A percentile compares a stretch with the other conserved stretches of the same genome.
phyloP scores from a whole-genome alignment of 2,113 vertebrate genomes.

The Poeciliopsis occidentalis region DNA sequence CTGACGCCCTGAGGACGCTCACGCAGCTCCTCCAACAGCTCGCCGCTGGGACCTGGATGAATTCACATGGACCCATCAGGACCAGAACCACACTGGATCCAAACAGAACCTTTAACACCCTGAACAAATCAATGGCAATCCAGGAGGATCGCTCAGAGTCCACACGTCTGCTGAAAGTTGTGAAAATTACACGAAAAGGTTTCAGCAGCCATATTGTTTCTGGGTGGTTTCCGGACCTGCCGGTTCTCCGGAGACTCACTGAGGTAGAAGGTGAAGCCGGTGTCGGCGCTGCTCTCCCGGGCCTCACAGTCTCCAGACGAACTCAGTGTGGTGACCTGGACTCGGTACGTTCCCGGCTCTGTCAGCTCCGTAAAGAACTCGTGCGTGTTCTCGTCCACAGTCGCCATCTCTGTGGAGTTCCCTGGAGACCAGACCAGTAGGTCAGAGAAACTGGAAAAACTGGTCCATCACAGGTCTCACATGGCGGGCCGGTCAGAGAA shows the following conservation, averaged over 20 bases:
- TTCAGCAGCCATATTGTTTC: too few relatives aligned
- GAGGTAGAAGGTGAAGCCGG: constrained; percentile 90
- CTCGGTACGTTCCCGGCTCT: constrained; percentile 87
- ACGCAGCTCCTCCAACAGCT: constrained; percentile 88
- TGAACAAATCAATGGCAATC: too few relatives aligned
- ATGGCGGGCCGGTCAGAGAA: too few relatives aligned
- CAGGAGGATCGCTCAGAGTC: background rate
- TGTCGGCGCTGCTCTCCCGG: constrained; percentile 84
- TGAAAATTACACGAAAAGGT: too few relatives aligned
- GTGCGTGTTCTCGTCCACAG: constrained; percentile 89
- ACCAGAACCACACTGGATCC: background rate
- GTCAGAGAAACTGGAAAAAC: background rate
- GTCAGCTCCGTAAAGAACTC: constrained; percentile 89
- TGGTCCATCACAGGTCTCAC: too few relatives aligned
- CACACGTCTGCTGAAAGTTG: background rate
- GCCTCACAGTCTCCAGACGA: constrained; percentile 86
- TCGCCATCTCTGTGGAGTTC: constrained; percentile 84
- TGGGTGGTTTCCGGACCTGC: background rate
- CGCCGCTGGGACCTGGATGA: constrained; percentile 82
- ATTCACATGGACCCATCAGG: background rate
- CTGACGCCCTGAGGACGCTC: constrained; percentile 87
- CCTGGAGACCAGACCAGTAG: constrained; percentile 72
- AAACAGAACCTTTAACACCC: background rate
- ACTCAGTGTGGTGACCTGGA: constrained; percentile 88
- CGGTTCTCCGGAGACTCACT: constrained; percentile 73